These are phyloP conservation scores for Morelia viridis DNA, from an alignment of 2,797 vertebrate genomes.

Conservation along the genomic window DNA sequence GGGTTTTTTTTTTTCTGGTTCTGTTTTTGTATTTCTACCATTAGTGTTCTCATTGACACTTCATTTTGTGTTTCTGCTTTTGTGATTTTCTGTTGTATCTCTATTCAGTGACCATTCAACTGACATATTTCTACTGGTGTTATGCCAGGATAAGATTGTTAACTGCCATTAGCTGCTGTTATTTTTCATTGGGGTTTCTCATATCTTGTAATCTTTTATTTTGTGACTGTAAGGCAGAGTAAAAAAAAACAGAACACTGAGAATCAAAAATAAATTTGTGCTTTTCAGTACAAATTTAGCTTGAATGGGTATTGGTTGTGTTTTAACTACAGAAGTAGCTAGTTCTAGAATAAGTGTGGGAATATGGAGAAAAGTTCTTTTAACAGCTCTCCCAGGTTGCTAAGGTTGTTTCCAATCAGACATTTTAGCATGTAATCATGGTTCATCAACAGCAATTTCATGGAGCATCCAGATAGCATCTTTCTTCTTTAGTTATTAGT, in stretches of 20 bases:
- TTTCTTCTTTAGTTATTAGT: not conserved
- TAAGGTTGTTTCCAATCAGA: not conserved
- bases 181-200: not conserved
- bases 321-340: not conserved
- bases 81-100: not conserved
- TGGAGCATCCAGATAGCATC: not conserved
- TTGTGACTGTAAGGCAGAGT: not conserved
- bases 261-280: not conserved
- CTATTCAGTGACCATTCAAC: not conserved
- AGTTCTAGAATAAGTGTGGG: not conserved
- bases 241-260: not conserved
- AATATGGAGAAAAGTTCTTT: not conserved
- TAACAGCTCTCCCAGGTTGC: not conserved
- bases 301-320: not conserved
- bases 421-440: not conserved
- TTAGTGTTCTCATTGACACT: not conserved
- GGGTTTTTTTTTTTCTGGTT: not conserved
- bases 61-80: not conserved
- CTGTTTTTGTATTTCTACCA: not conserved
- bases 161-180: not conserved
- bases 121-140: not conserved
- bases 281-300: not conserved
- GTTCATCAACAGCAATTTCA: not conserved
- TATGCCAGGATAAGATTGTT: not conserved
- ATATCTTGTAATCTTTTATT: not conserved